Evolutionary conservation across 2,797 vertebrate species (phyloP), one percentile per base, ranked within the genome.

Genomic region (Xenentodon cancila): DNA sequence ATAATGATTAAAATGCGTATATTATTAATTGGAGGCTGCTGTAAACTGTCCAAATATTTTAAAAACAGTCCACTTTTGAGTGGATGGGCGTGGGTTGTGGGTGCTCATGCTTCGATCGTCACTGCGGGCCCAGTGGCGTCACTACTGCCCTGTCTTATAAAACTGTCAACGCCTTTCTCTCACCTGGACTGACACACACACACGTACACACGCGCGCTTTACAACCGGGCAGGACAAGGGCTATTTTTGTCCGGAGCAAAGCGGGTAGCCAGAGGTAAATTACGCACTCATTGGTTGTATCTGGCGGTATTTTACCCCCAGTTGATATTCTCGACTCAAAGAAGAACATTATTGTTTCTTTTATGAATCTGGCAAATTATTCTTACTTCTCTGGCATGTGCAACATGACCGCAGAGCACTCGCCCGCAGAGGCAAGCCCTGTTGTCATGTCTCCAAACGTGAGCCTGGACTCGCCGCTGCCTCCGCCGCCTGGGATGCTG

Each of bases 321-420:
- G 16, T 48, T 61, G 42, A 55, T 65, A 12, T 42, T 77, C 85
- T 75, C 53, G 0, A 46, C 45, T 42, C 48, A 37, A 66, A 69
- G 27, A 52, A 55, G 8, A 45, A 5, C 18, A 1, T 34, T n/a
- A 25, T 52, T 68, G 25, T 52, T 66, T 86, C 48, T 94, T 95
- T 92, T 95, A 98, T 98, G 97, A 97, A 97, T 92, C 92, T 95
- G 63, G 91, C 93, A 87, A 92, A 91, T 51, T 95, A 95, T 54
- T 92, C 95, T 34, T 96, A 93, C 88, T 95, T 96, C 80, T 91
- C 95, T 87, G 94, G 93, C 91, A 94, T 95, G 93, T 95, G 94
- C 92, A 95, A 94, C 91, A 95, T 95, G 95, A 84, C 94, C 87
- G 92, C 94, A 55, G 95, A 96, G 89, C 91, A 88, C 73, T 94